phyloP scores from a whole-genome alignment of 2,888 invertebrate genomes.

The Chamaedrilus cognettii region DNA sequence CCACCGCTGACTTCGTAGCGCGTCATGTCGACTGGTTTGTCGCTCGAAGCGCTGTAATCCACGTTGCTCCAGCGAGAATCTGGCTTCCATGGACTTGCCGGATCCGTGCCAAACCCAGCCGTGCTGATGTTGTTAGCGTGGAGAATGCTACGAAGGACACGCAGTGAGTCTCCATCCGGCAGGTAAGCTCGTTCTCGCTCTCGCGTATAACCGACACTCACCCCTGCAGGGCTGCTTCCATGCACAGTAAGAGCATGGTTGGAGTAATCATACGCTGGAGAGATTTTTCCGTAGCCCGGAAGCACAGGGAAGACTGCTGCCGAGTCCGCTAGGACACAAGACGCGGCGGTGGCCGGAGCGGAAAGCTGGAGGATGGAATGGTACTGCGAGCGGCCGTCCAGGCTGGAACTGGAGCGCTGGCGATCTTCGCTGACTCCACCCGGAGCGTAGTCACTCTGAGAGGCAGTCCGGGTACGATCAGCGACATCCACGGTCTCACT shows the following conservation, averaged over 20 bases:
- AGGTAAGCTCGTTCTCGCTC: neutral
- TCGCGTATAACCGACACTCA: neutral
- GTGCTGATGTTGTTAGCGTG: neutral
- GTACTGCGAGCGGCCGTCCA: constrained; percentile 13
- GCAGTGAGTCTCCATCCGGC: constrained; percentile 3
- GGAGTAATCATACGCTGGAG: neutral
- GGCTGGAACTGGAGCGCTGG: too few relatives aligned
- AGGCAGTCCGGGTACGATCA: too few relatives aligned
- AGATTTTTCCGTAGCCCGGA: neutral
- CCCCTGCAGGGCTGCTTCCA: neutral
- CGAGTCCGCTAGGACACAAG: too few relatives aligned
- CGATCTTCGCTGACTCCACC: too few relatives aligned
- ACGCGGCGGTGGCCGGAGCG: neutral
- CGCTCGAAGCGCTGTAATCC: neutral
- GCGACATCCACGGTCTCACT: too few relatives aligned
- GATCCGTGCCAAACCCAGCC: neutral
- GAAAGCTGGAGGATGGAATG: constrained; percentile 14
- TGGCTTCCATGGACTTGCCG: neutral
- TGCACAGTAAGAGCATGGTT: neutral
- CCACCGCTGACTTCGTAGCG: neutral
- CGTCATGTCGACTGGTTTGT: constrained; percentile 3
- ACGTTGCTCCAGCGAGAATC: too few relatives aligned
- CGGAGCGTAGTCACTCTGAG: too few relatives aligned
- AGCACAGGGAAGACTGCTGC: neutral
- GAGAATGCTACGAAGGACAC: neutral